Evolutionary conservation across 2,888 invertebrate species (phyloP).

Genomic region (Hecatera dysodea): DNA sequence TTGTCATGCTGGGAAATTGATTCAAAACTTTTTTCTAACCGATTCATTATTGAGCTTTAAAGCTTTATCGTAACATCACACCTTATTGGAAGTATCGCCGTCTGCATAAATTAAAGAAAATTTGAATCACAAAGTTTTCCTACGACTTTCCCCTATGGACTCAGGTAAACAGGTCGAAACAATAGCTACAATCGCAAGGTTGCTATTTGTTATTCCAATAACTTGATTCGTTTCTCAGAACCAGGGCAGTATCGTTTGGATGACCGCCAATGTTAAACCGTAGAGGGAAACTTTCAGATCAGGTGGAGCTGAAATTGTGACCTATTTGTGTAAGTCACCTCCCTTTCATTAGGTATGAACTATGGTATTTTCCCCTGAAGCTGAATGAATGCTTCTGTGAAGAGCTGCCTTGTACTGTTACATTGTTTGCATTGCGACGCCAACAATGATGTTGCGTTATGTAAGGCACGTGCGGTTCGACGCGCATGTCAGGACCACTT

Average conservation of each 20-base stretch:
- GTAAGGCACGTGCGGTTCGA: constrained; percentile 33
- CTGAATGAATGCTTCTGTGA: constrained; percentile 50
- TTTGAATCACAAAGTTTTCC: not conserved
- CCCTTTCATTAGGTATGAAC: constrained; percentile 8
- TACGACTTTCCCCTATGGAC: not conserved
- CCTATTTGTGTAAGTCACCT: constrained; percentile 13
- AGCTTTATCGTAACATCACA: not conserved
- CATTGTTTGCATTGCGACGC: constrained; percentile 39
- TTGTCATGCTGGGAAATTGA: not conserved
- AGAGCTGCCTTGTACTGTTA: constrained; percentile 36
- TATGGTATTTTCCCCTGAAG: not conserved
- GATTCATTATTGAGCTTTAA: not conserved
- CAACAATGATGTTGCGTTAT: constrained; percentile 52
- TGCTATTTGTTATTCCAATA: not conserved
- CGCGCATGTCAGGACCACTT: not conserved
- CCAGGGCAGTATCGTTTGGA: constrained; percentile 13
- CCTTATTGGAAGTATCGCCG: not conserved
- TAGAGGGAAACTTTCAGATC: not conserved
- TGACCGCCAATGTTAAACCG: constrained; percentile 1
- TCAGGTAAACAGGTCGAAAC: not conserved
- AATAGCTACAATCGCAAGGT: not conserved
- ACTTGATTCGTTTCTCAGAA: constrained; percentile 6
- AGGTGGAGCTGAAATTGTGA: constrained; percentile 14
- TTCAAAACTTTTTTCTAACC: not conserved
- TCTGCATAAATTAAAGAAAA: not conserved